Conservation (phyloP, 2,797 vertebrate genomes). For the Betta splendens region DNA sequence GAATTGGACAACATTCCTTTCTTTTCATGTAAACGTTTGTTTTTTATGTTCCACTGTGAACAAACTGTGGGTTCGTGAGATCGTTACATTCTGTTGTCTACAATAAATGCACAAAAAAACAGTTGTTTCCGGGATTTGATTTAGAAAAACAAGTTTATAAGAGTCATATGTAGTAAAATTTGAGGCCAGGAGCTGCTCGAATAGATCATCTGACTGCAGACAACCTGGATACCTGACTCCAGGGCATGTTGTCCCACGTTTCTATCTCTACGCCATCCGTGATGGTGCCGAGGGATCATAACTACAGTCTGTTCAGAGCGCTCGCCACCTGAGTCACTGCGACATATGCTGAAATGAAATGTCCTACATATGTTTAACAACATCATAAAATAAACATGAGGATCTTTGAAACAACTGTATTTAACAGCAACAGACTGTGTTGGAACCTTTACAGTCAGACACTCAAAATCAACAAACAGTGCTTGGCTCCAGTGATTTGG, state of each 20-base stretch:
- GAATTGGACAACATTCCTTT: no score
- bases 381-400: no score
- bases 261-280: slow-evolving; percentile 55
- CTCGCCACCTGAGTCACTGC: slow-evolving; percentile 21
- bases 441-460: not conserved
- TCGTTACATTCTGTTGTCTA: no score
- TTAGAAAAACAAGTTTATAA: no score
- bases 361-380: not conserved
- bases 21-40: no score
- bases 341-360: slow-evolving; percentile 10
- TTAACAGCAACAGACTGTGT: not conserved
- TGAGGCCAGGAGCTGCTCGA: slow-evolving; percentile 2
- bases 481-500: not conserved
- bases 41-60: no score
- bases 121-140: no score
- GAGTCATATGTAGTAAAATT: not conserved
- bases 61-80: no score
- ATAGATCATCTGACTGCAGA: not conserved
- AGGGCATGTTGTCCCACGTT: slow-evolving; percentile 8
- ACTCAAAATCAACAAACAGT: no score
- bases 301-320: slow-evolving; percentile 34
- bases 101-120: no score
- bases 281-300: slow-evolving; percentile 32
- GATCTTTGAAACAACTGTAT: no score
- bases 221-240: slow-evolving; percentile 5